Percentiles rank a stretch among this genome's conserved stretches.
Evolutionary conservation across 2,113 vertebrate genomes (phyloP).

Genomic region (Capricornis sumatraensis): DNA sequence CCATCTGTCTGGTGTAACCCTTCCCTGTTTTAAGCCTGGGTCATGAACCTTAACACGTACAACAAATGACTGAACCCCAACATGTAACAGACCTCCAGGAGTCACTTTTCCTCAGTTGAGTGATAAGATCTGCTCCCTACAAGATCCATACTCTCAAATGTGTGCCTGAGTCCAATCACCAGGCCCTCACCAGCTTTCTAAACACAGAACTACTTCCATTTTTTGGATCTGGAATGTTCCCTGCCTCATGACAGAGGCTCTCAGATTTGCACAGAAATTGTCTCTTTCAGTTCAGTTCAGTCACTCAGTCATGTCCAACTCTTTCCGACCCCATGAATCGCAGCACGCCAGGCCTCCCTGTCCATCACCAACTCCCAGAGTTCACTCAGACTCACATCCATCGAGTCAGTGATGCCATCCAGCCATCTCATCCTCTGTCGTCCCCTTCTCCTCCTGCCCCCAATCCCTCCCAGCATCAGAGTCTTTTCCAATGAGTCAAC

Average conservation of each 20-base stretch:
- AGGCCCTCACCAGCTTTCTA: neutral
- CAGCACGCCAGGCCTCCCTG: too few species aligned
- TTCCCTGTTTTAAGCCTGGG: neutral
- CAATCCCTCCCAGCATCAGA: too few species aligned
- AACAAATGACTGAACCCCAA: neutral
- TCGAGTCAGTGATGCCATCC: too few species aligned
- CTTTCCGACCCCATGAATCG: too few species aligned
- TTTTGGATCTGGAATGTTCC: neutral
- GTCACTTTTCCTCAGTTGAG: neutral
- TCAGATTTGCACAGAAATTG: neutral
- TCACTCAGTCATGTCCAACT: too few species aligned
- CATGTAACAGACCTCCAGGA: neutral
- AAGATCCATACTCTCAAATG: neutral
- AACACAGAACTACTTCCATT: neutral
- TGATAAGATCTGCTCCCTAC: neutral
- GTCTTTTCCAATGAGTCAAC: too few species aligned
- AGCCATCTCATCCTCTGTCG: too few species aligned
- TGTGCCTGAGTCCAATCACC: neutral
- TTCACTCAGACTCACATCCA: too few species aligned
- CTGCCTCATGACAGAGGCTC: neutral
- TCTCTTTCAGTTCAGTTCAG: neutral
- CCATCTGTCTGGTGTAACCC: neutral
- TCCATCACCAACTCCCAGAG: too few species aligned
- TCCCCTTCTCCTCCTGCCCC: too few species aligned
- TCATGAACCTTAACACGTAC: neutral